Evolutionary conservation across 2,888 invertebrate genomes (phyloP).

Genomic region (Ctenicera cuprea): DNA sequence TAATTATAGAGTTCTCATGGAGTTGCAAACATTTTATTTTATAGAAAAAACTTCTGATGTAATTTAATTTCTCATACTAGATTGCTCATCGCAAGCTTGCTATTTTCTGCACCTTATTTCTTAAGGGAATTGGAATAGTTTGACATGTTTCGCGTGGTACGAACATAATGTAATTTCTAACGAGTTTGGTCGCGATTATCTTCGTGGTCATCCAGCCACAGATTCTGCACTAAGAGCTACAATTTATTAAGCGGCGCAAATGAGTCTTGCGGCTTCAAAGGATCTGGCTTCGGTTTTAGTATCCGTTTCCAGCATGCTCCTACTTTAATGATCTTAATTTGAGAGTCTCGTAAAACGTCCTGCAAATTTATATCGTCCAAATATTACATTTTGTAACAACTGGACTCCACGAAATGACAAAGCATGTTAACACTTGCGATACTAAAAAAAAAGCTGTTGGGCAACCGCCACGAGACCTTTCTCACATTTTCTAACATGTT

Average conservation of each 20-base stretch:
- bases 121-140: constrained; percentile 5
- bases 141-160: constrained; percentile 1
- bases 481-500: no score
- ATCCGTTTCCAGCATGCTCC: not conserved
- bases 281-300: constrained; percentile 18
- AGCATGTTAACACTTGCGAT: not conserved
- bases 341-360: constrained; percentile 18
- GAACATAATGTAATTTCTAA: constrained; percentile 26
- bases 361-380: constrained; percentile 7
- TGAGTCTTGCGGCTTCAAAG: constrained; percentile 30
- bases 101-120: not conserved
- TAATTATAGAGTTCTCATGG: no score
- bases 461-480: no score
- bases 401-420: not conserved
- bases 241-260: constrained; percentile 32
- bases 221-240: not conserved
- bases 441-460: no score
- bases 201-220: constrained; percentile 18
- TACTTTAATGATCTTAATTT: constrained; percentile 23
- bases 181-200: not conserved
- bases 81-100: not conserved
- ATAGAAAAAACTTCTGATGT: not conserved
- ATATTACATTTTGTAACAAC: constrained; percentile 2
- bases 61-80: not conserved
- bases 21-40: no score